Conservation (phyloP, 1,140 invertebrate genomes). For the Eumeta japonica region DNA sequence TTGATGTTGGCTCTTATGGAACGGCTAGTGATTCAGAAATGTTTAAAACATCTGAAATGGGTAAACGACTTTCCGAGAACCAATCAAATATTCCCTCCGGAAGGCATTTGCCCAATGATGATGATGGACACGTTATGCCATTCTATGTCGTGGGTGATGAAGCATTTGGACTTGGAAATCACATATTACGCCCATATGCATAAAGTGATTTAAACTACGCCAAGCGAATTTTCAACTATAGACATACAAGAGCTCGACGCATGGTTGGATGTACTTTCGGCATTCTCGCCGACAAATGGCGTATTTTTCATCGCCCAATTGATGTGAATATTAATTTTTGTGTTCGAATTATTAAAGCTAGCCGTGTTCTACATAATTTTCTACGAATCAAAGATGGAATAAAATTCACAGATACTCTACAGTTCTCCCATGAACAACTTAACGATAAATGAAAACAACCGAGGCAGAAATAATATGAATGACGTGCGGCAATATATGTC, state of each 20-base stretch:
- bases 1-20: slow-evolving; percentile 49
- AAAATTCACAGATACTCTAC: slow-evolving; percentile 12
- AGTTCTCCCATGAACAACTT: slow-evolving; percentile 14
- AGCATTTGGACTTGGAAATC: slow-evolving; percentile 34
- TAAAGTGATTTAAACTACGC: slow-evolving; percentile 12
- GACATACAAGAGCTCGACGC: slow-evolving; percentile 29
- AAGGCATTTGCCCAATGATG: slow-evolving; percentile 9
- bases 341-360: slow-evolving; percentile 1
- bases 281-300: slow-evolving; percentile 34
- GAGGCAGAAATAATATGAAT: slow-evolving; percentile 19
- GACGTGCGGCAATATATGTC: slow-evolving; percentile 17
- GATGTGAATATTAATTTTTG: slow-evolving; percentile 8
- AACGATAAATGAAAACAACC: slow-evolving; percentile 14
- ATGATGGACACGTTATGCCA: slow-evolving; percentile 12
- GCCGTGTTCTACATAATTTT: slow-evolving; percentile 9
- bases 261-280: slow-evolving; percentile 50
- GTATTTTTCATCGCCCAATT: slow-evolving; percentile 15
- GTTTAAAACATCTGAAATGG: slow-evolving; percentile 17
- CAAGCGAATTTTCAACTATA: slow-evolving; percentile 48
- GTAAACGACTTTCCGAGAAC: slow-evolving; percentile 9
- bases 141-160: slow-evolving; percentile 54
- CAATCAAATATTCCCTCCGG: slow-evolving; percentile 12
- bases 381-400: background rate
- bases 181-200: slow-evolving; percentile 33
- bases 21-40: slow-evolving; percentile 31